phyloP scores from a whole-genome alignment of 1,140 invertebrate genomes.

The Chionoecetes opilio region DNA sequence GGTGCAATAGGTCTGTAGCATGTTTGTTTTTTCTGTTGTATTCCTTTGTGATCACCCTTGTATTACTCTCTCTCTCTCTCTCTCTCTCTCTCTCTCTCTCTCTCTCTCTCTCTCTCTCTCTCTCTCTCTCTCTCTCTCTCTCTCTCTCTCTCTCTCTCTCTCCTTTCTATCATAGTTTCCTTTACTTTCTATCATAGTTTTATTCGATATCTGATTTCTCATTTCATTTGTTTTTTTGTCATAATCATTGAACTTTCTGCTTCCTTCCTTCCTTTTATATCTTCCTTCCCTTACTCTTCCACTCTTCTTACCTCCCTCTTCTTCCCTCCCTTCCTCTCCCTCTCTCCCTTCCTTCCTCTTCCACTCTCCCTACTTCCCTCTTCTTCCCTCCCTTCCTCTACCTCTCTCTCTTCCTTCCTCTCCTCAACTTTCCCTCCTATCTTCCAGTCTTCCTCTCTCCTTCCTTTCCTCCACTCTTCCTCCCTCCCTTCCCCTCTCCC shows the following conservation, averaged over 20 bases:
- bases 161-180: not conserved
- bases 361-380: not conserved
- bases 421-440: not conserved
- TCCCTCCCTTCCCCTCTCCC: not conserved
- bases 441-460: not conserved
- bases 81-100: conserved; percentile 36
- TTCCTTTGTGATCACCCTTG: too few species aligned
- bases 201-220: not conserved
- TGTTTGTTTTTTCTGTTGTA: too few species aligned
- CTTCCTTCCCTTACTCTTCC: not conserved
- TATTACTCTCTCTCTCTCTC: not conserved
- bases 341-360: not conserved
- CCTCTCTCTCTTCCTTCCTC: not conserved
- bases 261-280: not conserved
- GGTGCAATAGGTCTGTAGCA: too few species aligned
- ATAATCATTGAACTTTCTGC: too few species aligned
- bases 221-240: not conserved
- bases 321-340: not conserved
- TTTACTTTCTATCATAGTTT: not conserved
- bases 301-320: not conserved
- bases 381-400: not conserved
- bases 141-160: not conserved
- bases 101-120: conserved; percentile 34
- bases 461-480: not conserved
- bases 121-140: conserved; percentile 41